Base-by-base conservation (phyloP, 2,797 vertebrate species). In the Alca torda region DNA sequence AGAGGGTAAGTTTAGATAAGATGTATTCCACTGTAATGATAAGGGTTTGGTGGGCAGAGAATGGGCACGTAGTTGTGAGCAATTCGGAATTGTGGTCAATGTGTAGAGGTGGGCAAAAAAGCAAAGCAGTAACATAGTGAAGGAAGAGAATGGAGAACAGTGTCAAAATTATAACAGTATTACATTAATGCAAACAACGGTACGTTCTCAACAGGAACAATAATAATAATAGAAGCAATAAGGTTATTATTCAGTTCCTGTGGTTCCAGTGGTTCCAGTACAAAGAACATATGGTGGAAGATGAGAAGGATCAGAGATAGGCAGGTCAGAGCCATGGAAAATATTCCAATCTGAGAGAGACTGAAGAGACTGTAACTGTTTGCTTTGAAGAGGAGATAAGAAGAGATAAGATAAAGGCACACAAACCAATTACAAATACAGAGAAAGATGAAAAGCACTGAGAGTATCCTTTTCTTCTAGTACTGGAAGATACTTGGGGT, bases 311-410 rank as follows among this genome's bases (percentile, higher is more conserved):
- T 77, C 45, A 75, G 69, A 81, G 50, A 78, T 19, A 84, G 17
- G 53, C 21, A 73, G 70, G 23, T 76, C 77, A 94, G 74, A 95
- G 43, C 72, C 48, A 65, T 31, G 19, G 35, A 89, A 94, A 87
- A 89, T 67, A 83, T 43, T 87, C 76, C 70, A 70, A 6, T 51
- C 59, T 25, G 31, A 81, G 46, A 82, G 46, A 80, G 56, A 74
- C 11, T 50, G 24, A 91, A 87, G 53, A 87, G 53, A 68, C 21
- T 83, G 46, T 72, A 82, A 89, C n/a, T 70, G 68, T 85, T 80
- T 87, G n/a, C 50, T 90, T 74, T 89, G 61, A 83, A 80, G 37
- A 89, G 16, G 8, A 92, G 86, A 84, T 88, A 95, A 86, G 72
- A 91, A 56, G 45, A 86, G 46, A 24, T 63, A 95, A 84, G 75